These are phyloP conservation scores for Passer domesticus DNA, from an alignment of 2,113 vertebrate genomes.

Conservation along the genomic window DNA sequence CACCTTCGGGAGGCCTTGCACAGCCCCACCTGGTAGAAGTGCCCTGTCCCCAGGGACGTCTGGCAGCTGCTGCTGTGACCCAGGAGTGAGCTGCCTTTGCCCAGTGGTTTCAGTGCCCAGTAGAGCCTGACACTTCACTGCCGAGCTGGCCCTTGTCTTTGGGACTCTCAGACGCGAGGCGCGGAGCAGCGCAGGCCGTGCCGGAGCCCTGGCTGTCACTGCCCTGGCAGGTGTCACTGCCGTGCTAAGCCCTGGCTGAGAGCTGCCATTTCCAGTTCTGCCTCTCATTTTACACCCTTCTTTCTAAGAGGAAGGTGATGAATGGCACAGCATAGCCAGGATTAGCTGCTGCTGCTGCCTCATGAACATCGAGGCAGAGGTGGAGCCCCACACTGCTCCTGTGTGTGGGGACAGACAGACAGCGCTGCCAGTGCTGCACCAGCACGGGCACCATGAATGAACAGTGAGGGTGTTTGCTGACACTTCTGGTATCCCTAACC, in stretches of 20 bases:
- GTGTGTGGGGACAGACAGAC: not conserved
- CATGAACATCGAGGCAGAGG: not conserved
- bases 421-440: not conserved
- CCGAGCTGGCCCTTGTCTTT: not conserved
- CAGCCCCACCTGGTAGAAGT: fast-evolving
- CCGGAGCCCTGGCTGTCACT: not conserved
- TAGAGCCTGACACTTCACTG: not conserved
- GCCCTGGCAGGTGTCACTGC: fast-evolving
- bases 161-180: not conserved
- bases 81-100: not conserved
- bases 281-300: not conserved
- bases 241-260: fast-evolving
- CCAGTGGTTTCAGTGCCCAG: not conserved
- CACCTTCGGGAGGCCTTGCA: fast-evolving
- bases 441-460: fast-evolving
- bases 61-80: not conserved
- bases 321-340: not conserved
- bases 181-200: fast-evolving
- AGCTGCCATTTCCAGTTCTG: not conserved
- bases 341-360: not conserved
- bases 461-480: not conserved
- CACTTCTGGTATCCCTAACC: not conserved
- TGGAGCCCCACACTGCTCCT: not conserved
- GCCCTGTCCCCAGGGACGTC: too few relatives aligned
- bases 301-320: not conserved